A percentile compares a stretch with the other conserved stretches of the same genome.
These are phyloP conservation scores for Natator depressus DNA, from an alignment of 2,113 vertebrate genomes.

Conservation along the genomic window DNA sequence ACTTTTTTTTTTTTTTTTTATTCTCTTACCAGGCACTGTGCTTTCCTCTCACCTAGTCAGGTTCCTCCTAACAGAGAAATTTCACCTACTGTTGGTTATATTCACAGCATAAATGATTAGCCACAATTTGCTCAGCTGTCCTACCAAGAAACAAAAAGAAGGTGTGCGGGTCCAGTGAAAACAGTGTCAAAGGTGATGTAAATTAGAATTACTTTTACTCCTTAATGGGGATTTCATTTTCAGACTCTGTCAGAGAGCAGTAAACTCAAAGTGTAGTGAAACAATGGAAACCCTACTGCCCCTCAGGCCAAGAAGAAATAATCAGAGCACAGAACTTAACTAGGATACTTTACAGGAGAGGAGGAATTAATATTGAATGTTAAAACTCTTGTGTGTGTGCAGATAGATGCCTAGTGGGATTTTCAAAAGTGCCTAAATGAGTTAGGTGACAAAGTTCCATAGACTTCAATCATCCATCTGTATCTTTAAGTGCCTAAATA, in stretches of 20 bases:
- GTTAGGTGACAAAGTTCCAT: background rate
- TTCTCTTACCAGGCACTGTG: too few relatives aligned
- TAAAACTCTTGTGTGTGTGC: background rate
- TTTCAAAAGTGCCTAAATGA: background rate
- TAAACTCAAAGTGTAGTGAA: background rate
- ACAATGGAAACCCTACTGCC: background rate
- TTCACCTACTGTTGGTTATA: too few relatives aligned
- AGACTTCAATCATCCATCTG: too few relatives aligned
- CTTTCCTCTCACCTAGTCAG: too few relatives aligned
- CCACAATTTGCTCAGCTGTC: too few relatives aligned
- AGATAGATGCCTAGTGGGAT: background rate
- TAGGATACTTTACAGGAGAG: background rate
- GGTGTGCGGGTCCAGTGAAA: too few relatives aligned
- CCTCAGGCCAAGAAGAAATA: background rate
- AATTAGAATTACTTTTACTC: background rate
- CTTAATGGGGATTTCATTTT: background rate
- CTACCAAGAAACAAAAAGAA: too few relatives aligned
- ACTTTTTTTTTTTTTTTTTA: too few relatives aligned
- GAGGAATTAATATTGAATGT: background rate
- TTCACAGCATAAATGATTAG: too few relatives aligned
- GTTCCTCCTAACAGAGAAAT: too few relatives aligned
- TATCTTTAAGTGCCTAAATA: background rate
- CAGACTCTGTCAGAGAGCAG: background rate
- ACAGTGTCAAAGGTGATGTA: background rate
- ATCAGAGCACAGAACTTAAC: background rate